These are phyloP conservation scores for Limosa lapponica DNA, from an alignment of 2,797 vertebrate genomes.

Conservation along the genomic window DNA sequence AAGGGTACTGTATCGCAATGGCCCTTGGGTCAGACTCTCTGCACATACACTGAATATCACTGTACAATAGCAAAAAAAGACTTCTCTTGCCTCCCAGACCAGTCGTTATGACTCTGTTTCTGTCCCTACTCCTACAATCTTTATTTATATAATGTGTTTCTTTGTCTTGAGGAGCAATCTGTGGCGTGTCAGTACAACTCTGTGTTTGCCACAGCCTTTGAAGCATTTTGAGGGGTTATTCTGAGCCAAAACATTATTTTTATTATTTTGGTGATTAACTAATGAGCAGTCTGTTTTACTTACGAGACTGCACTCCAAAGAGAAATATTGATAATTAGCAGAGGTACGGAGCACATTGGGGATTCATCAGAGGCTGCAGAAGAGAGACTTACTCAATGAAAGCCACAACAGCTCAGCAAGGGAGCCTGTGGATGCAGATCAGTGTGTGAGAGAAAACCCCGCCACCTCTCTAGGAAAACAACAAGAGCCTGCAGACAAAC, in stretches of 20 bases:
- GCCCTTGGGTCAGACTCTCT: background rate
- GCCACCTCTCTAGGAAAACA: background rate
- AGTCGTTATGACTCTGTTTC: background rate
- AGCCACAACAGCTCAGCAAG: background rate
- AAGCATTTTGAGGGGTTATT: background rate
- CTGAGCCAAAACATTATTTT: background rate
- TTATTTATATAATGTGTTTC: background rate
- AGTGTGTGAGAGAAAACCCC: background rate
- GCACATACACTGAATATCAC: background rate
- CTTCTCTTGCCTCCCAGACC: background rate
- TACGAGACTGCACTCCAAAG: background rate
- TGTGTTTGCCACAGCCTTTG: fast-evolving
- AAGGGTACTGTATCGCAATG: background rate
- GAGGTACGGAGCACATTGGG: background rate
- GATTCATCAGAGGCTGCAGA: background rate
- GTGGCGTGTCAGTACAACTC: background rate
- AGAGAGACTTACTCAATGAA: background rate
- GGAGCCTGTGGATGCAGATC: background rate
- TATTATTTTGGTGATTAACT: constrained; percentile 43
- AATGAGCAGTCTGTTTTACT: constrained; percentile 53
- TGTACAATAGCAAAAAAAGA: background rate
- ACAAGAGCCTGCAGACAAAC: background rate
- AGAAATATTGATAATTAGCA: constrained; percentile 48
- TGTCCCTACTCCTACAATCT: background rate
- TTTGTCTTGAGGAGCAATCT: constrained; percentile 10